A percentile compares a stretch with the other conserved stretches of the same genome.
These are phyloP conservation scores for Coilia nasus DNA, from an alignment of 2,797 vertebrate species.

Conservation along the genomic window DNA sequence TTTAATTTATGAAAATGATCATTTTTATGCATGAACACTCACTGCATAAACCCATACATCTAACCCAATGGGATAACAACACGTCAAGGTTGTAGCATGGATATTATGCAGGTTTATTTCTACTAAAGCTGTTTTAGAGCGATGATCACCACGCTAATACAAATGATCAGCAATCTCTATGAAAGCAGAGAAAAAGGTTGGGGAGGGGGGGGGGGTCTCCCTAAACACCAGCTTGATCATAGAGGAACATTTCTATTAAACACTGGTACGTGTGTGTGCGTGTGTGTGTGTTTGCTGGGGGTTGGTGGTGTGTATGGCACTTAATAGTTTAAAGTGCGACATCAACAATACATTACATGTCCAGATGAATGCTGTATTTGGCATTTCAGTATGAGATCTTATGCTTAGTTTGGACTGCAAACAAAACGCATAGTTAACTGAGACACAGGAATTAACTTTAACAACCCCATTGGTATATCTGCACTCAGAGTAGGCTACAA, in stretches of 20 bases:
- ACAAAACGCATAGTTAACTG: neutral
- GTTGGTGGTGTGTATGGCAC: no score
- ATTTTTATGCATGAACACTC: constrained; percentile 91
- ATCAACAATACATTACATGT: neutral
- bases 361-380: neutral
- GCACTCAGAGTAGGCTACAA: neutral
- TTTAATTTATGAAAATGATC: constrained; percentile 96
- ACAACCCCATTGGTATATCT: neutral
- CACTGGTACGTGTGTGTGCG: neutral
- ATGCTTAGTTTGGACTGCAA: neutral
- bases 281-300: neutral
- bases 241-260: neutral
- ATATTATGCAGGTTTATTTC: constrained; percentile 82
- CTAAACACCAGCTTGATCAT: neutral
- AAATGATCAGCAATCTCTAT: neutral
- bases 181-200: neutral
- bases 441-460: neutral
- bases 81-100: constrained; percentile 75
- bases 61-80: constrained; percentile 82
- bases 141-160: neutral
- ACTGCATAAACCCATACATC: constrained; percentile 81
- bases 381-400: neutral
- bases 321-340: neutral
- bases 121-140: constrained; percentile 59
- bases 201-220: neutral